phyloP scores from a whole-genome alignment of 2,797 vertebrate genomes.

The Selene dorsalis region DNA sequence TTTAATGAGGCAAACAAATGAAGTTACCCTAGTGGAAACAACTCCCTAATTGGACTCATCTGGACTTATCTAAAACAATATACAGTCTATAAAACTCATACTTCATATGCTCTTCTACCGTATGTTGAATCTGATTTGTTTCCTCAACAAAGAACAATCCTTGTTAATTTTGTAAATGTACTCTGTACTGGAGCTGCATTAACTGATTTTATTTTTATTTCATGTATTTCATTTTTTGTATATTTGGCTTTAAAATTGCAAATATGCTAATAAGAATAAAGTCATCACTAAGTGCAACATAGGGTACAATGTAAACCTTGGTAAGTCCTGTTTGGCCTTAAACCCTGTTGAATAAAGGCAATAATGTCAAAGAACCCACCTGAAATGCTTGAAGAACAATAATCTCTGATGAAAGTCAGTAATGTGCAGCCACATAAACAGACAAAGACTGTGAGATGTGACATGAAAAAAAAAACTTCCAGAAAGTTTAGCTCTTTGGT shows the following conservation, averaged over 20 bases:
- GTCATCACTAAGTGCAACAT: background rate
- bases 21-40: slow-evolving; percentile 2
- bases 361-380: background rate
- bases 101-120: background rate
- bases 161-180: background rate
- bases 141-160: background rate
- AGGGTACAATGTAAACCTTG: background rate
- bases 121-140: background rate
- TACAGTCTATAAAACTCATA: background rate
- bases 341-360: background rate
- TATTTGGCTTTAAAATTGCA: background rate
- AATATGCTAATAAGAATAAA: background rate
- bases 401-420: background rate
- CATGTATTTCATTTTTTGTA: no score
- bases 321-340: slow-evolving; percentile 1
- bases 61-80: background rate
- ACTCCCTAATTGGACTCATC: background rate
- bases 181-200: background rate
- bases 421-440: slow-evolving; percentile 2
- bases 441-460: background rate
- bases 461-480: background rate
- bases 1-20: slow-evolving; percentile 11
- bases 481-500: background rate
- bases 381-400: background rate
- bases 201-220: no score